Percentiles rank a stretch among this genome's conserved stretches.
Conservation (phyloP, 2,113 vertebrate genomes). For the Boleophthalmus pectinirostris region DNA sequence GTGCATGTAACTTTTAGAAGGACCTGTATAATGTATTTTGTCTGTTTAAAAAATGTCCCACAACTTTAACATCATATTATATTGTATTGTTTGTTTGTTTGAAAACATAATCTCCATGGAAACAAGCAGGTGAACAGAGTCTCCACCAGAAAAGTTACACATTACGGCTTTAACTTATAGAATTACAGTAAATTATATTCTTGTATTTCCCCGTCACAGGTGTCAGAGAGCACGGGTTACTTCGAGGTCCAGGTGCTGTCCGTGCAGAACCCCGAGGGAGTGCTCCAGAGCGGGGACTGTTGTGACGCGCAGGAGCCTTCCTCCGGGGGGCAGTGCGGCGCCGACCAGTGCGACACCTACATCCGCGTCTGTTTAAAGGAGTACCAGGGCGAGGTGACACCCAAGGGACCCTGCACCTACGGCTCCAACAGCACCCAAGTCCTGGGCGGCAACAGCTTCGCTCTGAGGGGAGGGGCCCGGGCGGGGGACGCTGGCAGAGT, state of each 20-base stretch:
- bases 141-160: too few species aligned
- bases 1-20: too few species aligned
- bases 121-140: too few species aligned
- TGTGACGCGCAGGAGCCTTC: constrained; percentile 82
- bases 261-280: constrained; percentile 87
- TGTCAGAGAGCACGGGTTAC: constrained; percentile 86
- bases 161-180: too few species aligned
- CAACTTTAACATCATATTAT: too few species aligned
- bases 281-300: constrained; percentile 88
- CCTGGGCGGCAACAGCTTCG: constrained; percentile 93
- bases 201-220: constrained; percentile 70
- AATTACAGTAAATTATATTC: background rate
- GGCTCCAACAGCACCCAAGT: constrained; percentile 88
- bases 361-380: constrained; percentile 92
- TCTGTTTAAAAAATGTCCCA: too few species aligned
- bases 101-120: too few species aligned
- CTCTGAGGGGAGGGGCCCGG: constrained; percentile 78
- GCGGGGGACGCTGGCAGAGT: constrained; percentile 81
- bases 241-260: constrained; percentile 93
- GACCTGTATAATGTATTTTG: too few species aligned
- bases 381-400: constrained; percentile 89
- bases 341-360: constrained; percentile 92
- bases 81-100: too few species aligned
- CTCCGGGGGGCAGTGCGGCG: constrained; percentile 78
- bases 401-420: constrained; percentile 85